Evolutionary conservation across 2,888 invertebrate genomes (phyloP), one percentile per base, ranked within the genome.

Genomic region (Heliothis peltigera): DNA sequence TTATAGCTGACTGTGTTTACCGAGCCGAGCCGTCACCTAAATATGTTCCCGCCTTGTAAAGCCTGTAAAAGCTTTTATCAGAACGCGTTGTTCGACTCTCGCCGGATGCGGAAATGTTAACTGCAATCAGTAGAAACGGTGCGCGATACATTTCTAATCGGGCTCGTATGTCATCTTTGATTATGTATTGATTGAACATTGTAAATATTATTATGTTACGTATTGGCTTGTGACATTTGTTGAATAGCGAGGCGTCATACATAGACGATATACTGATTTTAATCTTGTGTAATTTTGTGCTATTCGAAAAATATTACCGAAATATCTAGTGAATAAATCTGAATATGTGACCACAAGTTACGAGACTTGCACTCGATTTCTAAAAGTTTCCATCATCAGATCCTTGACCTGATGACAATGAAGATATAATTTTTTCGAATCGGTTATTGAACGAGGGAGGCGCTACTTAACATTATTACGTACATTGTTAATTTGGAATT

Each of bases 1-100:
- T 87, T 88, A 91, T 87, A 83, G 87, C 85, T 83, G 81, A 79
- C 86, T 82, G 84, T 88, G 89, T 90, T 90, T 89, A 87, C 85
- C 63, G 77, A 84, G 80, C 72, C 74, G 78, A 74, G 79, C 77
- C 82, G 79, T 84, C 83, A 80, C 83, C 85, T 79, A 87, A 86
- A 88, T 87, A 86, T 84, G 84, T 81, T 77, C 79, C 75, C 81
- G 48, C 60, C 75, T 81, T 78, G 39, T 39, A 39, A 39, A 39
- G 39, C 39, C 39, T 39, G 39, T 77, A 74, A 77, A 79, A 81
- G 81, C 80, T 84, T 85, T 86, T 87, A 86, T 87, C 83, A 80
- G 64, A 68, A 76, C 70, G 64, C 60, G 76, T 66, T 73, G 67
- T 76, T 74, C 60, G 28, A 43, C 61, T 55, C 47, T 52, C 56